These are phyloP conservation scores for Dolichomitus sp. DNA, from an alignment of 2,888 invertebrate species.

Conservation along the genomic window DNA sequence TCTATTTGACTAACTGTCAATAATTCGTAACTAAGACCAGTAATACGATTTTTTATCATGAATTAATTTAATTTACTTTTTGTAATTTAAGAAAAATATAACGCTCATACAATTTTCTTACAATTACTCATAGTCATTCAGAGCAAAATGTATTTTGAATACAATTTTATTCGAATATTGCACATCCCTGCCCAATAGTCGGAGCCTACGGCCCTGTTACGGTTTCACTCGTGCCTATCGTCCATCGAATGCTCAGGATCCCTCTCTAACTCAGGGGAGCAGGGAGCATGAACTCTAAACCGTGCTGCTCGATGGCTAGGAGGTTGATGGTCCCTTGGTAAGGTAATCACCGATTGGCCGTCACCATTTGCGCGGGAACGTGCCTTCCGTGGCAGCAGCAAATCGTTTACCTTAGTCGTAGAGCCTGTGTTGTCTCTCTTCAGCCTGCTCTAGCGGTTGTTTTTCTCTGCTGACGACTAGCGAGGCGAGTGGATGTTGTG, in stretches of 20 bases:
- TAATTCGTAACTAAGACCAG: too few relatives aligned
- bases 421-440: conserved; percentile 7
- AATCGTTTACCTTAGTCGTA: conserved; percentile 9
- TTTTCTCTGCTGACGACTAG: background rate
- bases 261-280: conserved; percentile 17
- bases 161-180: too few relatives aligned
- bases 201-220: conserved; percentile 41
- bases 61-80: too few relatives aligned
- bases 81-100: too few relatives aligned
- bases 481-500: background rate
- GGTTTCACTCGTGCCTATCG: conserved; percentile 18
- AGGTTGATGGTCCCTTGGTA: conserved; percentile 36
- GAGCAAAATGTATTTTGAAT: too few relatives aligned
- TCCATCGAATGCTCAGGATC: conserved; percentile 27
- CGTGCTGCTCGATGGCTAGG: conserved; percentile 6
- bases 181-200: too few relatives aligned
- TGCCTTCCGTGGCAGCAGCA: conserved; percentile 10
- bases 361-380: conserved; percentile 39
- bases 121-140: too few relatives aligned
- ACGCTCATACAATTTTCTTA: too few relatives aligned
- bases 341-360: conserved; percentile 21
- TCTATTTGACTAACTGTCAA: too few relatives aligned
- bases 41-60: too few relatives aligned
- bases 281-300: background rate
- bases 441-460: background rate